Evolutionary conservation across 2,113 vertebrate genomes (phyloP), one percentile per base, ranked within the genome.

Genomic region (Notothenia coriiceps): DNA sequence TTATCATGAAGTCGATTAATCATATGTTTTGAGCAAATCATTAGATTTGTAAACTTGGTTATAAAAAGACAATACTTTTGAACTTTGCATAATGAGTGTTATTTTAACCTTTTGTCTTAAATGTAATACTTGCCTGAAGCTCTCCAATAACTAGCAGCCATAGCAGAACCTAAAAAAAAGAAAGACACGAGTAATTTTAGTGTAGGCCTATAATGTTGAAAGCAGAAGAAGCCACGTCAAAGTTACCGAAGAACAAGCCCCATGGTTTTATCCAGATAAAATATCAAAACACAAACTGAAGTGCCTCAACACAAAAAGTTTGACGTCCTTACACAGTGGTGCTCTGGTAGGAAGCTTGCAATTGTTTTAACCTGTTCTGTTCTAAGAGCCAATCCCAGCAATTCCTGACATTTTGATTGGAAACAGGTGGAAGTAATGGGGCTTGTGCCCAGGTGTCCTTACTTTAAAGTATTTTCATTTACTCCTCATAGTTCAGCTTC

Each of bases 341-440:
- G 22, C 73, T 54, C 11, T 54, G 1, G 1, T 2, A 1, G 2
- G 1, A 4, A 8, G 0, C 0, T 3, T 17, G 17, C 33, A 25
- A 9, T 13, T 13, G 11, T 12, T 70, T 70, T 59, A 69, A 52
- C 43, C 61, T 64, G 29, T 68, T 18, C 3, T 56, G 29, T 68
- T 18, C 3, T 56, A 33, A 49, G 47, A 82, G 67, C 70, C 77
- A 79, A 81, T 75, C 81, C 79, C 3, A 74, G 35, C 54, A 14
- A 49, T 54, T 60, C 18, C 50, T 22, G 1, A 40, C 8, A 2
- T 33, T 18, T 43, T 73, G n/a, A 77, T 56, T 85, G 61, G 13
- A 25, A 73, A 47, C 82, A 87, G 76, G 85, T 80, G 82, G 9
- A 10, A 1, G 46, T 29, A 50, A 60, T 29, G 3, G 29, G 20